A percentile compares a stretch with the other conserved stretches of the same genome.
phyloP scores from a whole-genome alignment of 2,797 vertebrate species.

The Sciurus vulgaris region DNA sequence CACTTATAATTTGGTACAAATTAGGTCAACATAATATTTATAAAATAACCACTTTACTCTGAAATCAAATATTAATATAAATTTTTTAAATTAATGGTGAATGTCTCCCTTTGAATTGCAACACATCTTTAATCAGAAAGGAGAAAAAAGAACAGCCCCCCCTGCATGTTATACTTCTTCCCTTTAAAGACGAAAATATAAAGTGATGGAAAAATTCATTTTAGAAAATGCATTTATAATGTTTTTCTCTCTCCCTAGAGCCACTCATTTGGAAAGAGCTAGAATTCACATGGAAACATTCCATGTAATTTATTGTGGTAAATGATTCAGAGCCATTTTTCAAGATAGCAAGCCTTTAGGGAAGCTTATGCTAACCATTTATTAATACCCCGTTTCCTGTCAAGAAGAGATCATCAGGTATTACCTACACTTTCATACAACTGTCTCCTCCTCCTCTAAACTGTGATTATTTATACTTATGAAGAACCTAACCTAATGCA shows the following conservation, averaged over 20 bases:
- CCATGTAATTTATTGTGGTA: slow-evolving; percentile 62
- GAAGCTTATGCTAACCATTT: slow-evolving; percentile 33
- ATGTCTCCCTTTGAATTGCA: slow-evolving; percentile 10
- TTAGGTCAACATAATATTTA: slow-evolving; percentile 15
- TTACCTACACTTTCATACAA: slow-evolving; percentile 39
- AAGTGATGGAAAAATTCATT: slow-evolving; percentile 52
- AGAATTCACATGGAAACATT: neutral
- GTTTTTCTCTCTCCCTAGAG: neutral
- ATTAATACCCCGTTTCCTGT: neutral
- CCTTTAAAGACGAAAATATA: slow-evolving; percentile 37
- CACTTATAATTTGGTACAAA: neutral
- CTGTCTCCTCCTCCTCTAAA: slow-evolving; percentile 33
- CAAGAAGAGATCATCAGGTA: neutral
- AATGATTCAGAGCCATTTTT: slow-evolving; percentile 45
- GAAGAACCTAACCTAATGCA: slow-evolving; percentile 27
- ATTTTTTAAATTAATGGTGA: neutral
- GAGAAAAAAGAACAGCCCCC: neutral
- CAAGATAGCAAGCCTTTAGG: slow-evolving; percentile 61
- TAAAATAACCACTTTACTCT: slow-evolving; percentile 32
- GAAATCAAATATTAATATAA: neutral
- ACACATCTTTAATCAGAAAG: slow-evolving; percentile 6
- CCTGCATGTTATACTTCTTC: neutral
- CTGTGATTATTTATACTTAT: slow-evolving; percentile 42
- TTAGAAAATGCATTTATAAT: slow-evolving; percentile 37
- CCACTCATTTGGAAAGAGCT: slow-evolving; percentile 16